phyloP scores from a whole-genome alignment of 1,140 invertebrate genomes.

The Drosophila auraria region DNA sequence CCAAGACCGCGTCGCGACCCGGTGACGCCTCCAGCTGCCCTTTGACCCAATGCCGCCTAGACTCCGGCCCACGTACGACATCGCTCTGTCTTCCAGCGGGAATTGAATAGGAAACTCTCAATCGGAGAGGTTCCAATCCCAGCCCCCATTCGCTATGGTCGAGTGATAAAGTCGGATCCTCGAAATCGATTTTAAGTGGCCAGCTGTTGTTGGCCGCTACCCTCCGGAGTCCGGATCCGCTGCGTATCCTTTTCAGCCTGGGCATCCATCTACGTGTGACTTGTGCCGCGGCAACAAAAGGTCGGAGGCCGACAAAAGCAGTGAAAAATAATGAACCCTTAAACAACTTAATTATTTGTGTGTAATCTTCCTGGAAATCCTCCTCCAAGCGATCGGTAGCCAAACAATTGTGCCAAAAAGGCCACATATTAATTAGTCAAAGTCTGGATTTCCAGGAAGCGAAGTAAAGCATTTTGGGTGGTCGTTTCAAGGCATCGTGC shows the following conservation, averaged over 20 bases:
- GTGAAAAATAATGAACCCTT: constrained; percentile 78
- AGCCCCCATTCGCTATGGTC: constrained; percentile 70
- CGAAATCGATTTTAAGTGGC: constrained; percentile 72
- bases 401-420: constrained; percentile 79
- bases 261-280: constrained; percentile 59
- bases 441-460: constrained; percentile 61
- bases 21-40: constrained; percentile 71
- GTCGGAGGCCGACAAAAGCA: constrained; percentile 69
- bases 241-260: constrained; percentile 10
- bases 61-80: constrained; percentile 60
- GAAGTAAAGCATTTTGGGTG: constrained; percentile 53
- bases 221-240: constrained; percentile 5
- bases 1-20: constrained; percentile 62
- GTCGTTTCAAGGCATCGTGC: constrained; percentile 29
- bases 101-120: constrained; percentile 6
- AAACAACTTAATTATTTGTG: constrained; percentile 81
- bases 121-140: constrained; percentile 28
- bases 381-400: constrained; percentile 62
- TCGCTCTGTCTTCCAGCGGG: constrained; percentile 51
- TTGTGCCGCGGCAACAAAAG: constrained; percentile 68
- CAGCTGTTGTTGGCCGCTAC: constrained; percentile 57
- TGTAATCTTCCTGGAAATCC: constrained; percentile 70
- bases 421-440: constrained; percentile 76
- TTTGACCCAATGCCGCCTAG: constrained; percentile 68
- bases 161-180: constrained; percentile 49